Evolutionary conservation across 2,113 vertebrate genomes (phyloP).

Genomic region (Thymallus thymallus): DNA sequence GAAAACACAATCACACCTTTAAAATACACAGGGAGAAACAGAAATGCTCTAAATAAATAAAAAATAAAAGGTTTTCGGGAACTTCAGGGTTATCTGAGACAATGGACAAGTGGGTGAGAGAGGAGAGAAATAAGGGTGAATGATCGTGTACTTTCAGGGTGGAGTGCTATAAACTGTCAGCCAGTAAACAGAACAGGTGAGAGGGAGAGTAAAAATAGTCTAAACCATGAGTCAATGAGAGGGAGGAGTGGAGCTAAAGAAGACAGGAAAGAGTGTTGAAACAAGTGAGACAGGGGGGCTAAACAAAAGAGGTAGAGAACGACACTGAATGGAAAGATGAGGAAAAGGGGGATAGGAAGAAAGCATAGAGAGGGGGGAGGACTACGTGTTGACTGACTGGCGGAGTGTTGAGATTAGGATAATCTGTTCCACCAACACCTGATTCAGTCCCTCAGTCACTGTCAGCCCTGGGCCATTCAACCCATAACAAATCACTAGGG

Average conservation of each 20-base stretch:
- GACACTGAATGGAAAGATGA: not conserved
- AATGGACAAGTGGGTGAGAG: not conserved
- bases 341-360: too few species aligned
- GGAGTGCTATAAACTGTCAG: conserved; percentile 54
- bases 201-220: conserved; percentile 64
- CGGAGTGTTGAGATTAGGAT: conserved; percentile 42
- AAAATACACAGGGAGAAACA: too few species aligned
- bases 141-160: conserved; percentile 50
- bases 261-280: not conserved
- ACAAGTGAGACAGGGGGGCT: not conserved
- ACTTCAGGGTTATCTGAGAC: too few species aligned
- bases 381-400: conserved; percentile 1
- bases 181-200: conserved; percentile 67
- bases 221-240: conserved; percentile 38
- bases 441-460: conserved; percentile 35
- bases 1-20: too few species aligned
- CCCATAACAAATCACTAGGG: not conserved
- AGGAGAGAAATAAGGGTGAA: conserved; percentile 5
- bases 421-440: conserved; percentile 54
- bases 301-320: not conserved
- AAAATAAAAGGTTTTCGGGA: too few species aligned
- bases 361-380: not conserved
- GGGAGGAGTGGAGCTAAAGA: not conserved
- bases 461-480: not conserved
- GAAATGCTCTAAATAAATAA: too few species aligned